These are phyloP conservation scores for Netelia fuscicornis DNA, from an alignment of 2,888 invertebrate species.

Conservation along the genomic window DNA sequence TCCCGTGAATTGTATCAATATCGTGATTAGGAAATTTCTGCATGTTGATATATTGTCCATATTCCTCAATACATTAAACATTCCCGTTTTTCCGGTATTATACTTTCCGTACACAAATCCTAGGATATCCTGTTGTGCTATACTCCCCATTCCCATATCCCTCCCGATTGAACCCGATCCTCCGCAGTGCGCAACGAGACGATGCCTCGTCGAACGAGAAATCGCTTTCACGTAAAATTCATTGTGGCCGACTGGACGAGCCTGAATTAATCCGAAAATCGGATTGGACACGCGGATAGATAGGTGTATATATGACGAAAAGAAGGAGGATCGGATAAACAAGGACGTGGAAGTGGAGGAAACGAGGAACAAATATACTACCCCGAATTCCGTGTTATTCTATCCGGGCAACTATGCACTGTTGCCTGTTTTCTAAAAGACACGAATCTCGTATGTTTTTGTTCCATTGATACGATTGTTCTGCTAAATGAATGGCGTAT, in stretches of 20 bases:
- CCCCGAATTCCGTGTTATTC: conserved; percentile 26
- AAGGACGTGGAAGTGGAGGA: not conserved
- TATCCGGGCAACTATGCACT: conserved; percentile 1
- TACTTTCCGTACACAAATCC: conserved; percentile 50
- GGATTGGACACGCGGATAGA: conserved; percentile 43
- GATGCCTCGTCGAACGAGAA: conserved; percentile 55
- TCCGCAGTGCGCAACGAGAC: conserved; percentile 40
- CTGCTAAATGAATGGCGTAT: not conserved
- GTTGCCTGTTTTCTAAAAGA: conserved; percentile 22
- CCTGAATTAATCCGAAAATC: conserved; percentile 63
- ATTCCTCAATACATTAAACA: conserved; percentile 30
- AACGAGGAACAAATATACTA: not conserved
- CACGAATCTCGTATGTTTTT: not conserved
- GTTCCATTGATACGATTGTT: not conserved
- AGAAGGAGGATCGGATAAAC: not conserved
- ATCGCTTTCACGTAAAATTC: conserved; percentile 63
- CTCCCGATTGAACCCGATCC: not conserved
- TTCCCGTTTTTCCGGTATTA: conserved; percentile 50
- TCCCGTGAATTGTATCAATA: not conserved
- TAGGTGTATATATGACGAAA: not conserved
- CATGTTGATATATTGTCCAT: not conserved
- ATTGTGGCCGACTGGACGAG: conserved; percentile 56
- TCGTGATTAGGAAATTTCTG: conserved; percentile 5
- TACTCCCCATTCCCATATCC: conserved; percentile 9
- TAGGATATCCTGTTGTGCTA: conserved; percentile 41